A percentile compares a stretch with the other conserved stretches of the same genome.
These are phyloP conservation scores for Phataginus tetradactyla DNA, from an alignment of 2,797 vertebrate genomes.

Conservation along the genomic window DNA sequence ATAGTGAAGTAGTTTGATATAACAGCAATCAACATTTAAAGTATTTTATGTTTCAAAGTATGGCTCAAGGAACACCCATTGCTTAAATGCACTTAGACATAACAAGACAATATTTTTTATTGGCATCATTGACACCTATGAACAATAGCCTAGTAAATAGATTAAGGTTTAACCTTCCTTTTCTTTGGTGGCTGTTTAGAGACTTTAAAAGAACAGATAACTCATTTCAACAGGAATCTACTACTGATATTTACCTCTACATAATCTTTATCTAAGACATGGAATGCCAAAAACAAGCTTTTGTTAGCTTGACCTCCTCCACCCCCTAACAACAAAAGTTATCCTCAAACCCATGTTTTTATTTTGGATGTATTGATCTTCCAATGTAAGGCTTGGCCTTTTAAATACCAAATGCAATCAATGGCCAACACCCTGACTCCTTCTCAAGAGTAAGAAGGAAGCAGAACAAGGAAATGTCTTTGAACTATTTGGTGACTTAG, in stretches of 20 bases:
- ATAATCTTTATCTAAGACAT: slow-evolving; percentile 74
- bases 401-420: slow-evolving; percentile 61
- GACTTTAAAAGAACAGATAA: slow-evolving; percentile 80
- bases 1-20: slow-evolving; percentile 77
- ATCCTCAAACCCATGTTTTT: slow-evolving; percentile 64
- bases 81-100: slow-evolving; percentile 82
- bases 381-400: slow-evolving; percentile 57
- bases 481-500: slow-evolving; percentile 41
- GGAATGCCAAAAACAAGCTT: slow-evolving; percentile 78
- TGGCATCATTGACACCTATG: slow-evolving; percentile 62
- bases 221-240: slow-evolving; percentile 81
- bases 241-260: slow-evolving; percentile 73
- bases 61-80: slow-evolving; percentile 79
- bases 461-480: slow-evolving; percentile 49
- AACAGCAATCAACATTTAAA: slow-evolving; percentile 80
- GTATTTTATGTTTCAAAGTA: slow-evolving; percentile 78
- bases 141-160: slow-evolving; percentile 69
- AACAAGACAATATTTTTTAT: slow-evolving; percentile 79
- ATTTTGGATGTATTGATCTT: slow-evolving; percentile 76
- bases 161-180: slow-evolving; percentile 65
- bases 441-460: slow-evolving; percentile 63
- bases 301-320: slow-evolving; percentile 74
- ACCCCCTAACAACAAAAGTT: slow-evolving; percentile 73
- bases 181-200: slow-evolving; percentile 80
- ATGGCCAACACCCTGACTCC: slow-evolving; percentile 42